Conservation (phyloP, 2,113 vertebrate species). For the Ammodramus savannarum region DNA sequence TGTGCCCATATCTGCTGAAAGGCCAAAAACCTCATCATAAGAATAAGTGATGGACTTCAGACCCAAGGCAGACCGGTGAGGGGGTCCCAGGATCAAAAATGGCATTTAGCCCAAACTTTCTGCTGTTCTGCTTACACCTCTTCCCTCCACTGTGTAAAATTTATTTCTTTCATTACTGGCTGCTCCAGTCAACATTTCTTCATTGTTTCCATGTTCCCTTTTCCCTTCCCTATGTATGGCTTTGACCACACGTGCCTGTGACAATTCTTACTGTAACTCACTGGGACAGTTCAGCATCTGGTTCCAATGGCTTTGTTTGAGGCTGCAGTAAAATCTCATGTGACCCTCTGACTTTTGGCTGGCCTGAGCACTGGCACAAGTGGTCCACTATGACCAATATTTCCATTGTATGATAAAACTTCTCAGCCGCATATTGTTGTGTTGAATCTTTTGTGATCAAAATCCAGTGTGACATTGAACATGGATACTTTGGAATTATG, state of each 20-base stretch:
- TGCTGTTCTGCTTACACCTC: not conserved
- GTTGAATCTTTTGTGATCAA: not conserved
- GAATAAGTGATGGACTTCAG: not conserved
- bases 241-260: rapidly evolving
- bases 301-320: not conserved
- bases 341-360: not conserved
- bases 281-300: not conserved
- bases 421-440: not conserved
- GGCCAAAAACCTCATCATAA: rapidly evolving
- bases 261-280: not conserved
- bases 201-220: not conserved
- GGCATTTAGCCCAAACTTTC: not conserved
- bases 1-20: not conserved
- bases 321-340: rapidly evolving
- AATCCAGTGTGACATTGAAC: not conserved
- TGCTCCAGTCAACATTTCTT: not conserved
- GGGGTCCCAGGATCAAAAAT: not conserved
- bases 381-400: not conserved
- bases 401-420: not conserved
- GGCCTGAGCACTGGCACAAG: not conserved
- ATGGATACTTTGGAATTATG: not conserved
- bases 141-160: not conserved
- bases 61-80: not conserved
- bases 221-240: not conserved
- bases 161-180: not conserved